Conservation (phyloP, 2,888 invertebrate species). For the Mesochorus sp. region DNA sequence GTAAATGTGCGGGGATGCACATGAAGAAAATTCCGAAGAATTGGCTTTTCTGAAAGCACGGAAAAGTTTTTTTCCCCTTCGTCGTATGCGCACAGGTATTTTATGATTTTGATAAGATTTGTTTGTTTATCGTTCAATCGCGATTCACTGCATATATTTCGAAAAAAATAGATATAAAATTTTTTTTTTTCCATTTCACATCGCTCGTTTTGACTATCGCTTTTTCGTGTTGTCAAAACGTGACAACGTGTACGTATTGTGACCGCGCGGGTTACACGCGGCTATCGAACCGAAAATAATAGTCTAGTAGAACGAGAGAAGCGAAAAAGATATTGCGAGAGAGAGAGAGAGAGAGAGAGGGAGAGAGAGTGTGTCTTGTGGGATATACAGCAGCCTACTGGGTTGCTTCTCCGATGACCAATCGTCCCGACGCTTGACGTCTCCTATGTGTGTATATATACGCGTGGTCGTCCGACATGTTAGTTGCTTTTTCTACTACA, state of each 20-base stretch:
- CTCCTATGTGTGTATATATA: no score
- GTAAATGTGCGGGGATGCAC: no score
- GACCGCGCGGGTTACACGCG: conserved; percentile 10
- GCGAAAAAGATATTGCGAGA: neutral
- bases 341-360: conserved; percentile 53
- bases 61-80: no score
- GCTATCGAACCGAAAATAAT: conserved; percentile 33
- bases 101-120: no score
- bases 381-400: conserved; percentile 62
- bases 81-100: no score
- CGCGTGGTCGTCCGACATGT: no score
- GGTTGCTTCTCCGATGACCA: conserved; percentile 71
- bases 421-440: conserved; percentile 69
- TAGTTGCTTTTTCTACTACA: no score
- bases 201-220: neutral
- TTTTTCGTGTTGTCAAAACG: neutral
- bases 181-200: neutral
- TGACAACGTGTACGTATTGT: neutral
- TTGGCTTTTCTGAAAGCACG: no score
- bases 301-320: neutral
- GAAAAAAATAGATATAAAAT: no score
- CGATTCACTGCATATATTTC: no score
- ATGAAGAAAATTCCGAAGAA: no score
- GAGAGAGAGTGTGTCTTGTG: conserved; percentile 45
- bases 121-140: no score